Conservation (phyloP, 2,888 invertebrate genomes). For the Lasioglossum marginatum region DNA sequence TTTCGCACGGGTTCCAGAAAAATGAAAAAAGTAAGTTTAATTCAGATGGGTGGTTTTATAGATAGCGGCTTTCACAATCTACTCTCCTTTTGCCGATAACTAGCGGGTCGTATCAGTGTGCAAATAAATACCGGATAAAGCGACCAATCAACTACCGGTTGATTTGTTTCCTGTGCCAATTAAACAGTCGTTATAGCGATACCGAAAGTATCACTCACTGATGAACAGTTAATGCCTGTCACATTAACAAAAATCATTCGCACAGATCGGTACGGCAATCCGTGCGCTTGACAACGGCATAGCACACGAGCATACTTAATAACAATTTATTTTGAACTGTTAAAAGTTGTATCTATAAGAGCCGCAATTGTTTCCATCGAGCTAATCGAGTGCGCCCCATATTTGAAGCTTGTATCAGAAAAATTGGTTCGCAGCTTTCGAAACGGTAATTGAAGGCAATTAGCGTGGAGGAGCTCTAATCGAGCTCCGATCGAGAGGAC, state of each 20-base stretch:
- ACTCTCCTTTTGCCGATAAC: conserved; percentile 1
- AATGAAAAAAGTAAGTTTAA: neutral
- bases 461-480: conserved; percentile 18
- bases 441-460: conserved; percentile 18
- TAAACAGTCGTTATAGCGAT: neutral
- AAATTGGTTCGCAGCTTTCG: neutral
- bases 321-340: neutral
- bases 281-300: neutral
- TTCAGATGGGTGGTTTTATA: neutral
- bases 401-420: neutral
- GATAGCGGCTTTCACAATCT: neutral
- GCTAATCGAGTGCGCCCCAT: neutral
- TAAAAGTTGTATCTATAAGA: neutral
- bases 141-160: neutral
- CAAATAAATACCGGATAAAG: neutral
- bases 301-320: neutral
- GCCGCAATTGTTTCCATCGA: neutral
- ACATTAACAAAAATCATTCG: neutral
- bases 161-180: neutral
- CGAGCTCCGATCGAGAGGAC: conserved; percentile 7
- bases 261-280: too few species aligned
- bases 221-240: neutral
- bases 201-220: neutral
- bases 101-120: neutral
- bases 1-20: neutral